Evolutionary conservation across 92 coral and sea anemone genomes (phyloP), one percentile per base, ranked within the genome.

Genomic region (Parazoanthus darwini): DNA sequence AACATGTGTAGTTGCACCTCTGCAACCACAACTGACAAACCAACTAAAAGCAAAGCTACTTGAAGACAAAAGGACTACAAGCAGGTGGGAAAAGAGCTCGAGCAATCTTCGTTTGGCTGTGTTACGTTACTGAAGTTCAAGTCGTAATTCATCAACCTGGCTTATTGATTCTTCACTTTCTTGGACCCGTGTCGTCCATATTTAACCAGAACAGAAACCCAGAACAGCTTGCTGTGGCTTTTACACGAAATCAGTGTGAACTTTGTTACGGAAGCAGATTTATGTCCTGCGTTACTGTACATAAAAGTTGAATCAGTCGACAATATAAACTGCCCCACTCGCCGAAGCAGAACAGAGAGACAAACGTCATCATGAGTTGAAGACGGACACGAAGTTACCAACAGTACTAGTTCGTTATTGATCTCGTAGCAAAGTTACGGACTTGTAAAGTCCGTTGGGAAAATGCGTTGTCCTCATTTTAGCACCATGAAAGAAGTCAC

Each of bases 401-500:
- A 22, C 36, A 10, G 44, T 42, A 18, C 67, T 84, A 16, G 79
- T 43, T 71, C 78, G 58, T 46, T 44, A 84, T 46, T 84, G 58
- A 84, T 84, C 42, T 44, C 75, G 42, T 36, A 16, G 87, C 44
- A 29, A 68, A 70, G 63, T 84, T 44, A 36, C 87, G 87, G 79
- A 68, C 87, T 84, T 71, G 23, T 0, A 7, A 48, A 84, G 87
- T 84, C 87, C 83, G 88, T 84, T 50, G 88, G 67, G 70, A 93
- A 86, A 90, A 96, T 96, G 99, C 85, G 93, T 91, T 96, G 99
- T 86, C 97, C 94, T 86, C 99, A 96, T 92, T 86, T 90, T 46
- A 82, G 72, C 79, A 92, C 90, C 89, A 82, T 89, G 89, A 92
- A 92, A 92, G 92, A 92, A 85, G 82, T 96, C 75, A 88, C 88